Conservation (phyloP, 2,888 invertebrate genomes). For the Xanthostigma xanthostigma region DNA sequence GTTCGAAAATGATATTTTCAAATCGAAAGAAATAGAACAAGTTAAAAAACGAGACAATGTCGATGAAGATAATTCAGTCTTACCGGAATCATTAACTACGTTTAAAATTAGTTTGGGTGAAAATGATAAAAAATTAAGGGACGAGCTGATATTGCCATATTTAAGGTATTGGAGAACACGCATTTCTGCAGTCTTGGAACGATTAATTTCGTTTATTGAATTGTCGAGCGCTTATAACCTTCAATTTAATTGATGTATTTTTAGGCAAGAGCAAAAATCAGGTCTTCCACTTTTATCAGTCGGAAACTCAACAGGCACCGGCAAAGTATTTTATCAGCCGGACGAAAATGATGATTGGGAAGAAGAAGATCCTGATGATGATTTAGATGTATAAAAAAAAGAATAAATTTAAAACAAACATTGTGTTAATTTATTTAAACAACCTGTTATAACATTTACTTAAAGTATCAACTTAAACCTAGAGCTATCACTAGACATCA, state of each 20-base stretch:
- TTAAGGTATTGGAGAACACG: slow-evolving; percentile 23
- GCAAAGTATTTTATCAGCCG: slow-evolving; percentile 58
- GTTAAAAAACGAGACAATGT: too few relatives aligned
- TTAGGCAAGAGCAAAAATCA: not conserved
- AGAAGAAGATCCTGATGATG: slow-evolving; percentile 79
- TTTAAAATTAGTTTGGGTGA: slow-evolving; percentile 50
- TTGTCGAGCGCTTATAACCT: not conserved
- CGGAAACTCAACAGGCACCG: slow-evolving; percentile 32
- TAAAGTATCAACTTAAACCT: too few relatives aligned
- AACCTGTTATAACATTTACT: too few relatives aligned
- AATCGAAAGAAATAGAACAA: too few relatives aligned
- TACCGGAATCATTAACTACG: slow-evolving; percentile 30
- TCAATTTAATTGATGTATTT: not conserved
- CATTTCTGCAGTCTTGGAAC: not conserved
- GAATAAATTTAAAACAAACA: too few relatives aligned
- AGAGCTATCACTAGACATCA: too few relatives aligned
- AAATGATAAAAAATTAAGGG: slow-evolving; percentile 41
- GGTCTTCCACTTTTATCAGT: slow-evolving; percentile 21
- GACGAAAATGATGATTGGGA: slow-evolving; percentile 72
- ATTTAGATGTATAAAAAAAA: slow-evolving; percentile 46
- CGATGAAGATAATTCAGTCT: too few relatives aligned
- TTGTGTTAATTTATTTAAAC: too few relatives aligned
- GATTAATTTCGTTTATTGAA: not conserved
- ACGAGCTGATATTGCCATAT: slow-evolving; percentile 45
- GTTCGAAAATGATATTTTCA: too few relatives aligned